These are phyloP conservation scores for Drosophila niveifrons DNA, from an alignment of 2,888 invertebrate species.

Conservation along the genomic window DNA sequence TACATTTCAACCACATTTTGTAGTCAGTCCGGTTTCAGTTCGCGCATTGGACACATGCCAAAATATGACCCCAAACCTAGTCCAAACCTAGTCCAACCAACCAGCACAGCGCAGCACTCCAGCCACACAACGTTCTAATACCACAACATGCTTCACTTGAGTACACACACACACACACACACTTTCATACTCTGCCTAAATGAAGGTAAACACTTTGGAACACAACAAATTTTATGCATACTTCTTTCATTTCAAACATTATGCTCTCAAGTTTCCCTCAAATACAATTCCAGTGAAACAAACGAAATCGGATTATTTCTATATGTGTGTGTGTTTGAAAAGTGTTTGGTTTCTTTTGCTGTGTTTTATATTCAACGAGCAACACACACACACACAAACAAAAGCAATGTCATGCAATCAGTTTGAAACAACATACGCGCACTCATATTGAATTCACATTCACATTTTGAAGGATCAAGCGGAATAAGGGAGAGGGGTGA, in stretches of 20 bases:
- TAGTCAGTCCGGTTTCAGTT: constrained; percentile 67
- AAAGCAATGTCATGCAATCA: not conserved
- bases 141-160: constrained; percentile 61
- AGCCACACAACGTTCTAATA: constrained; percentile 28
- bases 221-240: constrained; percentile 34
- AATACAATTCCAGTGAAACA: not conserved
- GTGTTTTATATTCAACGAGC: not conserved
- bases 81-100: not conserved
- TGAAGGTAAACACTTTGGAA: constrained; percentile 56
- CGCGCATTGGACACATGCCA: constrained; percentile 70
- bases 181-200: constrained; percentile 32
- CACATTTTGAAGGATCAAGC: not conserved
- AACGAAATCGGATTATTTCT: not conserved
- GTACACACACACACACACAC: constrained; percentile 41
- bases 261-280: not conserved
- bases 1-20: constrained; percentile 79
- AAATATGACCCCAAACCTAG: constrained; percentile 35
- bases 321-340: not conserved
- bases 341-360: not conserved
- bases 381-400: not conserved
- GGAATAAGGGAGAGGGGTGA: too few species aligned
- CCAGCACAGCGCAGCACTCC: not conserved
- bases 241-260: not conserved
- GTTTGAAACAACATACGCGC: not conserved
- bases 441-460: constrained; percentile 21